Evolutionary conservation across 2,797 vertebrate genomes (phyloP).

Genomic region (Enteromius viviparus): DNA sequence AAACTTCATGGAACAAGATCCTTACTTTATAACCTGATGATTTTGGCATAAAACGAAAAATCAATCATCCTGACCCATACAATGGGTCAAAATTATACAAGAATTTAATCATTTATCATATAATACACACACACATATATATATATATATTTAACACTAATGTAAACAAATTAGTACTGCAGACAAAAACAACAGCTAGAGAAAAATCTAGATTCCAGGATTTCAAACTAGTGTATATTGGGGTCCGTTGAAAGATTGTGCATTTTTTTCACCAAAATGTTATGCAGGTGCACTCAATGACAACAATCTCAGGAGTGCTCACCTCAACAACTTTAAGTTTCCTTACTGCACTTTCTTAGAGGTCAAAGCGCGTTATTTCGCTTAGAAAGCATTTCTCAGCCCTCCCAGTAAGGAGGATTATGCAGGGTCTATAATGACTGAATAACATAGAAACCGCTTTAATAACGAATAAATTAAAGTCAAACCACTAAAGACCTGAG

Average conservation of each 20-base stretch:
- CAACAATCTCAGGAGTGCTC: constrained; percentile 33
- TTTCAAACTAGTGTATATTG: background rate
- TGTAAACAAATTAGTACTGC: background rate
- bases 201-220: background rate
- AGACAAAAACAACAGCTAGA: background rate
- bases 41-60: too few species aligned
- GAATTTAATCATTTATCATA: too few species aligned
- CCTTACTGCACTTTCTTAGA: background rate
- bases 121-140: too few species aligned
- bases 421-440: background rate
- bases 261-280: background rate
- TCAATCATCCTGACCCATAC: too few species aligned
- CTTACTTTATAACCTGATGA: too few species aligned
- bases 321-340: background rate
- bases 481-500: constrained; percentile 50
- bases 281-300: constrained; percentile 10
- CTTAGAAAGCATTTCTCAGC: constrained; percentile 19
- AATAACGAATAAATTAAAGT: constrained; percentile 59
- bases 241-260: background rate
- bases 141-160: background rate
- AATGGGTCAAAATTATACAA: too few species aligned
- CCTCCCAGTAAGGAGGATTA: background rate
- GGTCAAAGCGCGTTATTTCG: background rate
- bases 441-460: constrained; percentile 18
- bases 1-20: too few species aligned